Base-by-base conservation (phyloP, 2,797 vertebrate genomes). In the Apogon hyalosoma region DNA sequence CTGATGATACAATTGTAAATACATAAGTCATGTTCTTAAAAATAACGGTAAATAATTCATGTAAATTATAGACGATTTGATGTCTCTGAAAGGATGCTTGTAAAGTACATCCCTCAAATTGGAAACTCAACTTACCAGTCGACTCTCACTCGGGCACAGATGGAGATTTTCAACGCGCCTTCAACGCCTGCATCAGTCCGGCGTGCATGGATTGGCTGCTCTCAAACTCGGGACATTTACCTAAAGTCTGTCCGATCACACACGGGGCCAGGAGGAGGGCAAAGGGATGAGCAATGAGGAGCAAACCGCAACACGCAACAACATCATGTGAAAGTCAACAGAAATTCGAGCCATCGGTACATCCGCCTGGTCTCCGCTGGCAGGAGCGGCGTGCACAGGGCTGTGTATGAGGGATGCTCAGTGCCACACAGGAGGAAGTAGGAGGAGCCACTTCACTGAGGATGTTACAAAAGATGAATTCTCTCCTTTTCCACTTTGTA, bases 41-140 rank as follows among this genome's bases (percentile, higher is more conserved):
- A 24, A 24, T 24, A 24, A 24, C 21, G 2, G 21, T 4, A 24
- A 24, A 24, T 24, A 24, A 24, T 24, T 24, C 21, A 24, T 24
- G 21, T 24, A 2, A 24, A 24, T 24, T 24, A 24, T 24, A 24
- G 2, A 24, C 4, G 21, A 24, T 24, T 24, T 24, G 21, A 24
- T 24, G 21, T 24, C 21, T 24, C 57, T 6, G 39, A 4, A 14
- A 33, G 38, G 18, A 46, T 36, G 24, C 45, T 1, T 14, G 47
- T 9, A 45, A 79, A 63, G 53, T 64, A 63, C 64, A 13, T 69
- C 16, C 66, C 42, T 77, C 63, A 43, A 13, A 60, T 50, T 49
- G 7, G 36, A 63, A 85, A 82, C 62, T 77, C 52, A 85, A 91
- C 87, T 92, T 84, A 92, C 91, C 90, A 61, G 79, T 61, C 14